Evolutionary conservation across 2,888 invertebrate genomes (phyloP), one percentile per base, ranked within the genome.

Genomic region (Boloria selene): DNA sequence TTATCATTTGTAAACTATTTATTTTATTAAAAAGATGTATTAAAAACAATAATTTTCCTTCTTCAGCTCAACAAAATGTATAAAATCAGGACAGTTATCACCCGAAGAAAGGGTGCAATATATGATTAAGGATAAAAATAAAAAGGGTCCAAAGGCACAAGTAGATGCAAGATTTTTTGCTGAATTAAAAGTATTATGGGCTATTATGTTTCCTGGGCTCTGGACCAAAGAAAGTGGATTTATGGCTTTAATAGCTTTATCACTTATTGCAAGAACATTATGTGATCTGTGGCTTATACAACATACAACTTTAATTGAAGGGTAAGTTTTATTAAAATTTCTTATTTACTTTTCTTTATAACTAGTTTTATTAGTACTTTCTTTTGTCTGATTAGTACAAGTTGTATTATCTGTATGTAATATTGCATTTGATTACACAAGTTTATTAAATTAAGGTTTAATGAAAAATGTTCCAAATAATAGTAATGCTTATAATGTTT

Each of bases 251-350:
- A 95, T 98, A 7, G 99, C 98, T 0, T 81, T 92, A 4, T 95
- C 98, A 4, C 93, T 99, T 51, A 93, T 98, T 22, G 95, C 97
- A 2, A 93, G 99, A 74, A 98, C 99, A 0, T 94, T 98, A 74
- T 98, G 98, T 80, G 99, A 99, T 88, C 94, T 99, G 61, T 99
- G 98, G 98, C 95, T 99, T 93, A 99, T 99, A 75, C 96, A 97
- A 79, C 97, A 97, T 83, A 97, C 97, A 13, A 99, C 99, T 2
- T 93, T 96, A 64, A 95, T 99, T 75, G 99, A 99, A 93, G 97
- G 97, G 96, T 96, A 84, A 89, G 90, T 77, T 2, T 38, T 10
- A 38, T 38, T 10, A 38, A 10, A 38, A 22, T 2, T 38, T 38
- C 31, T 38, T 38, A 10, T 38, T 38, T 38, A 31, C 10, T 38